phyloP scores from a whole-genome alignment of 2,797 vertebrate species.

The Artibeus jamaicensis region DNA sequence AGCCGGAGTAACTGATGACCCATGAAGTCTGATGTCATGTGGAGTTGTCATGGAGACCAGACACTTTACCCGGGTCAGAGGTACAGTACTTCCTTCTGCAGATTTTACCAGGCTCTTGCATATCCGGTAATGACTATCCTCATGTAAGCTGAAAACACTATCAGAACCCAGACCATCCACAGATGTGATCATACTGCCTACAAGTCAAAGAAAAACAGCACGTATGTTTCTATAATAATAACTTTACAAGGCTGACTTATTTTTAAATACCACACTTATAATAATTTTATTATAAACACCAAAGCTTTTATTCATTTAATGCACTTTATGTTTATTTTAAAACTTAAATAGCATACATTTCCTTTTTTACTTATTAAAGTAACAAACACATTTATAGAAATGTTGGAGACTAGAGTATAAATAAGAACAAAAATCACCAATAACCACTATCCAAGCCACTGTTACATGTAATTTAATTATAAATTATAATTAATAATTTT shows the following conservation, averaged over 20 bases:
- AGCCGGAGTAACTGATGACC: slow-evolving; percentile 93
- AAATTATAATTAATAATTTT: background rate
- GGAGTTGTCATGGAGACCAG: slow-evolving; percentile 99
- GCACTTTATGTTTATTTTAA: background rate
- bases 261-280: slow-evolving; percentile 5
- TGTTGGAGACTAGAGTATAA: background rate
- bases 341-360: background rate
- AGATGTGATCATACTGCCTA: slow-evolving; percentile 94
- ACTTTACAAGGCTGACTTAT: background rate
- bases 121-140: slow-evolving; percentile 97
- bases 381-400: background rate
- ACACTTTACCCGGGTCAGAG: slow-evolving; percentile 97
- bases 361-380: background rate
- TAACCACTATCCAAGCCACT: background rate
- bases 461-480: background rate
- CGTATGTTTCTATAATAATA: background rate
- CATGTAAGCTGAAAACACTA: slow-evolving; percentile 92
- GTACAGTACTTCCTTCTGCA: slow-evolving; percentile 96
- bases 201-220: slow-evolving; percentile 55
- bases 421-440: background rate
- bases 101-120: slow-evolving; percentile 97
- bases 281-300: background rate
- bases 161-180: slow-evolving; percentile 94
- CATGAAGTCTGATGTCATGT: slow-evolving; percentile 97
- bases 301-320: background rate